phyloP scores from a whole-genome alignment of 1,140 invertebrate genomes.

The Dreissena rostriformis region DNA sequence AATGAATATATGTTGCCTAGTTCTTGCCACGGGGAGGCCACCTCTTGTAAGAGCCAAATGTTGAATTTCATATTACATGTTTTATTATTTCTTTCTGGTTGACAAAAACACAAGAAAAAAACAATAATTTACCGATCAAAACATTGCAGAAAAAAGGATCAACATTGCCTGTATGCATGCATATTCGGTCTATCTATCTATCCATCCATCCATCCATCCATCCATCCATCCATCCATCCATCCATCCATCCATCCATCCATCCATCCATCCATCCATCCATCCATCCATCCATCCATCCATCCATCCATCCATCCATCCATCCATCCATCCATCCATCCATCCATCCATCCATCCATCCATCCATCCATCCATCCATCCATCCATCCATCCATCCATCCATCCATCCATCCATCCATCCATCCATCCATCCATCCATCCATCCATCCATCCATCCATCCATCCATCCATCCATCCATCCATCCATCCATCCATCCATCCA shows the following conservation, averaged over 20 bases:
- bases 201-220: conserved; percentile 4
- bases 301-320: conserved; percentile 4
- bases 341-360: conserved; percentile 4
- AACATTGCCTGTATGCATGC: too few relatives aligned
- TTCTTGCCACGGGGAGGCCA: too few relatives aligned
- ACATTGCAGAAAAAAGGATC: too few relatives aligned
- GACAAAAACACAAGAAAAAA: too few relatives aligned
- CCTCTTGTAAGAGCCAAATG: too few relatives aligned
- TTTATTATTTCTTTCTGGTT: too few relatives aligned
- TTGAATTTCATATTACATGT: too few relatives aligned
- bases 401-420: conserved; percentile 4
- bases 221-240: conserved; percentile 4
- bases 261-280: conserved; percentile 4
- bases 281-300: conserved; percentile 4
- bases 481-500: conserved; percentile 4
- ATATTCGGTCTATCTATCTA: conserved; percentile 1
- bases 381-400: conserved; percentile 4
- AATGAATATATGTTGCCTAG: too few relatives aligned
- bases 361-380: conserved; percentile 4
- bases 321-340: conserved; percentile 4
- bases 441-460: conserved; percentile 4
- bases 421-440: conserved; percentile 4
- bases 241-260: conserved; percentile 4
- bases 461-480: conserved; percentile 4
- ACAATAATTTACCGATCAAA: too few relatives aligned